Conservation (phyloP, 2,797 vertebrate genomes). For the Pseudochirops cupreus region DNA sequence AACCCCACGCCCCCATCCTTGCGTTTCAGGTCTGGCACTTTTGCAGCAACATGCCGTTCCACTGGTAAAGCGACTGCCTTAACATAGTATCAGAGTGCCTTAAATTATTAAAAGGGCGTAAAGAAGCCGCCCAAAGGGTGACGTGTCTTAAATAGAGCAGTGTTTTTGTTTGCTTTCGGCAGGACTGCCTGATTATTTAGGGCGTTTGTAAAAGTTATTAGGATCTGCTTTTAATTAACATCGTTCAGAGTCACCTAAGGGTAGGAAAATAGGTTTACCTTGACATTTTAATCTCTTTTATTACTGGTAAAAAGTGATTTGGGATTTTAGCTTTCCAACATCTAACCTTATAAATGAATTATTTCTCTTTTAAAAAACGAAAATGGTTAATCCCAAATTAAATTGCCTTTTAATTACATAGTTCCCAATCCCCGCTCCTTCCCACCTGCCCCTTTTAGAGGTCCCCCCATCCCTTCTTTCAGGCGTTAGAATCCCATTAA, state of each 20-base stretch:
- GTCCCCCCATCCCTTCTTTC: background rate
- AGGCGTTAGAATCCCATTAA: background rate
- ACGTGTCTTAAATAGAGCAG: background rate
- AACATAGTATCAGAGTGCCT: background rate
- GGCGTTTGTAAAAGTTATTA: background rate
- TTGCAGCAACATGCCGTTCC: background rate
- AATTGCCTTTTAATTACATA: background rate
- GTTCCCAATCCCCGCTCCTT: background rate
- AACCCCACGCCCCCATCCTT: background rate
- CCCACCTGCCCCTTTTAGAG: background rate
- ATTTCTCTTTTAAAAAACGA: background rate
- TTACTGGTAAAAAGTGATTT: background rate
- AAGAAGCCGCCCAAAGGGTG: background rate
- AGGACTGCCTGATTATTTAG: background rate
- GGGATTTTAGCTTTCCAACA: background rate
- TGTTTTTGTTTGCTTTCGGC: background rate
- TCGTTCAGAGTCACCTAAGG: background rate
- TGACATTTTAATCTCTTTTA: background rate
- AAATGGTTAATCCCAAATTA: background rate
- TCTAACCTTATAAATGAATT: background rate
- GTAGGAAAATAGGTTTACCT: background rate
- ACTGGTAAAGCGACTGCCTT: background rate
- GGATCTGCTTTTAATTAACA: background rate
- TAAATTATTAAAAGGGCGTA: background rate
- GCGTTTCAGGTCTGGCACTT: background rate